These are phyloP conservation scores for Cryptotis parvus DNA, from an alignment of 2,113 vertebrate species.

Conservation along the genomic window DNA sequence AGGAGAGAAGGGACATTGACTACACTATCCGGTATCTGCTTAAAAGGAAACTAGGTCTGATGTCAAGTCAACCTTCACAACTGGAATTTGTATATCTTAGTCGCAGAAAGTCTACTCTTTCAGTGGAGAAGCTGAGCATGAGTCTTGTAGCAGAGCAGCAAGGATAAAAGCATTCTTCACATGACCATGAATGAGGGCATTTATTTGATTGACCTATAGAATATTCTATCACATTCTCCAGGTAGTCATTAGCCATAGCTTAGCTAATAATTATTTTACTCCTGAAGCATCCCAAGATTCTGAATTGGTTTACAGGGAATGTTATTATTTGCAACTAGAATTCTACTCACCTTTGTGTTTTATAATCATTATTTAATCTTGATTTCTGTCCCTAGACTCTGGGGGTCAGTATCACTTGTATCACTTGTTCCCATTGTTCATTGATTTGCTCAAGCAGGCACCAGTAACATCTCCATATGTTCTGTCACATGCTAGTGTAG, in stretches of 20 bases:
- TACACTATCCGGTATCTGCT: not conserved
- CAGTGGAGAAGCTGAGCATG: not conserved
- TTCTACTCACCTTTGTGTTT: not conserved
- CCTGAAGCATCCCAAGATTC: not conserved
- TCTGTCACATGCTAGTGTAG: no score
- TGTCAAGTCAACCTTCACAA: not conserved
- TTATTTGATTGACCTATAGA: not conserved
- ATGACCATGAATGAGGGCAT: not conserved
- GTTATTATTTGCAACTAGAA: not conserved
- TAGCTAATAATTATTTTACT: not conserved
- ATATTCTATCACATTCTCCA: not conserved
- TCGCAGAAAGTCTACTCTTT: not conserved
- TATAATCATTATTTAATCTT: not conserved
- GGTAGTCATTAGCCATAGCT: not conserved
- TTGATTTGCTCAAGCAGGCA: no score
- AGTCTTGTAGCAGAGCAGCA: not conserved
- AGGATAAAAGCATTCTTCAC: not conserved
- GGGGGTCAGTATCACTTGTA: conserved; percentile 81
- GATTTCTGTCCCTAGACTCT: conserved; percentile 71
- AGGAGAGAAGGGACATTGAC: not conserved
- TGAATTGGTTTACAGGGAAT: not conserved
- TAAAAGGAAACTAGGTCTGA: not conserved
- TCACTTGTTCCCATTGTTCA: no score
- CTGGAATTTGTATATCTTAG: not conserved
- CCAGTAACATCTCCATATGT: no score